phyloP scores from a whole-genome alignment of 2,797 vertebrate genomes.

The Pogoniulus pusillus region DNA sequence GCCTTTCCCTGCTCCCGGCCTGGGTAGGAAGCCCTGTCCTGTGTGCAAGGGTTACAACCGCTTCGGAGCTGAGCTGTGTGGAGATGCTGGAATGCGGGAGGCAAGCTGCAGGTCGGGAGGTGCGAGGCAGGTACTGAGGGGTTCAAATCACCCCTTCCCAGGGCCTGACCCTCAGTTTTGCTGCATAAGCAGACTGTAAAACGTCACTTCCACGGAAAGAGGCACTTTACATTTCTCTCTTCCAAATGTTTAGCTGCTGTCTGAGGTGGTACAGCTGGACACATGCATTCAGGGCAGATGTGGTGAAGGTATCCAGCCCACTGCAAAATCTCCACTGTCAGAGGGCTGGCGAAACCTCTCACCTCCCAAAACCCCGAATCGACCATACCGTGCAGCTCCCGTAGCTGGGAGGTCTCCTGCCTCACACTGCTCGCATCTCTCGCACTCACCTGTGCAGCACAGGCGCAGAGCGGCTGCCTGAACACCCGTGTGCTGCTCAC shows the following conservation, averaged over 20 bases:
- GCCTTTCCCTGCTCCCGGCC: not conserved
- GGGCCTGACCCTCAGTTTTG: not conserved
- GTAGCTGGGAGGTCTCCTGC: fast-evolving
- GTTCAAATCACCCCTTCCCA: not conserved
- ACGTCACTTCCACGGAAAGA: not conserved
- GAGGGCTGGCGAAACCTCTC: not conserved
- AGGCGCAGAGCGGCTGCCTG: not conserved
- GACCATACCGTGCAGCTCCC: not conserved
- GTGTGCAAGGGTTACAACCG: fast-evolving
- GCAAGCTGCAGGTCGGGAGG: fast-evolving
- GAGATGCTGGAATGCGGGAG: not conserved
- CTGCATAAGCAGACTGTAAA: not conserved
- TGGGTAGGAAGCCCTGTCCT: not conserved
- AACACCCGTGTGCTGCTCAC: fast-evolving
- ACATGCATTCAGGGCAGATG: fast-evolving
- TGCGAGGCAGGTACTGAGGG: not conserved
- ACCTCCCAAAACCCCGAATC: fast-evolving
- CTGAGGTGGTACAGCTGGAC: not conserved
- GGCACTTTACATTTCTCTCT: not conserved
- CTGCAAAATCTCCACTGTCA: not conserved
- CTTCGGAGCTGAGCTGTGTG: not conserved
- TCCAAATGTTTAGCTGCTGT: not conserved
- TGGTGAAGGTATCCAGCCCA: fast-evolving
- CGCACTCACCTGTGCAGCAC: fast-evolving
- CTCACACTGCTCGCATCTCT: fast-evolving